These are phyloP conservation scores for Astreopora myriophthalma DNA, from an alignment of 64 coral and sea anemone genomes.

Conservation along the genomic window DNA sequence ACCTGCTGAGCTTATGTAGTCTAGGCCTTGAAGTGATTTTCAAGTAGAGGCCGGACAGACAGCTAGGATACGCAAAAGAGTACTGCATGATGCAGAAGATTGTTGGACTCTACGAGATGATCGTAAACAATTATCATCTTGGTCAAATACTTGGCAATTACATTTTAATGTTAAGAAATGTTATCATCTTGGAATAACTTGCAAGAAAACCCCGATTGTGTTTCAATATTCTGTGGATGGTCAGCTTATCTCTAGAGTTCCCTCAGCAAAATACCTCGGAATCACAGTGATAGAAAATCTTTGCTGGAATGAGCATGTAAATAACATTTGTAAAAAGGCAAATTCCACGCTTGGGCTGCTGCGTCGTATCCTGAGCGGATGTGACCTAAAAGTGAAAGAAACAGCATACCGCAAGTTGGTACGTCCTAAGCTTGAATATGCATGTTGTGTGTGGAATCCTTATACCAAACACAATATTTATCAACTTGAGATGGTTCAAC, in stretches of 20 bases:
- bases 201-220: conserved; percentile 8
- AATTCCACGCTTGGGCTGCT: conserved; percentile 17
- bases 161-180: conserved; percentile 52
- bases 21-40: conserved; percentile 41
- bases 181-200: conserved; percentile 57
- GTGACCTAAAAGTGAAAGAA: not conserved
- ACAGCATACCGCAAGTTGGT: conserved; percentile 36
- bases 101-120: not conserved
- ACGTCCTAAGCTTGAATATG: conserved; percentile 28
- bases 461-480: conserved; percentile 22
- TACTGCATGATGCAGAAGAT: not conserved
- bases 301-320: conserved; percentile 10
- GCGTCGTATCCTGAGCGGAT: not conserved
- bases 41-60: conserved; percentile 43
- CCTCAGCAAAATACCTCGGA: conserved; percentile 19
- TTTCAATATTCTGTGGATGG: conserved; percentile 16
- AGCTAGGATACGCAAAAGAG: conserved; percentile 29
- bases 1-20: conserved; percentile 26
- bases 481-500: conserved; percentile 43
- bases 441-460: conserved; percentile 28
- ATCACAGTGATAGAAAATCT: conserved; percentile 1
- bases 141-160: conserved; percentile 39
- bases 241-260: conserved; percentile 22
- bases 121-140: conserved; percentile 8
- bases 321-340: conserved; percentile 29